A percentile compares a stretch with the other conserved stretches of the same genome.
Evolutionary conservation across 2,113 vertebrate genomes (phyloP).

Genomic region (Pardalotus punctatus): DNA sequence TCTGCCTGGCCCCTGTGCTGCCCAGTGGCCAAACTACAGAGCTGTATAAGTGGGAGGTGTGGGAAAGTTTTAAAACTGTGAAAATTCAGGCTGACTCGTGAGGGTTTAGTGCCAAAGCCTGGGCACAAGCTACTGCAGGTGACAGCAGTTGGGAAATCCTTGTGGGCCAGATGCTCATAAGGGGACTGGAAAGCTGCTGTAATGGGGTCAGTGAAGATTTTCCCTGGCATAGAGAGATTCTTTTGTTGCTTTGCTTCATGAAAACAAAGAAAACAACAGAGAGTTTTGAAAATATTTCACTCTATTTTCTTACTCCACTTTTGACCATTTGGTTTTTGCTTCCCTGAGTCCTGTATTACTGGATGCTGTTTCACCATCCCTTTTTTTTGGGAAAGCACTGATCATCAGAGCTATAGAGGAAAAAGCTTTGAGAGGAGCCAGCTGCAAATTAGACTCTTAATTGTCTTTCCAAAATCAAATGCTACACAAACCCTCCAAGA

Average conservation of each 20-base stretch:
- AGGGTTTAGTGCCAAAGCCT: background rate
- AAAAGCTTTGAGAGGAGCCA: background rate
- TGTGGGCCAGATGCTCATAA: background rate
- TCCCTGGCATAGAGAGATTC: background rate
- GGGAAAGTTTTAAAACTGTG: background rate
- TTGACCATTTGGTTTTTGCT: background rate
- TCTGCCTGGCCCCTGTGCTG: background rate
- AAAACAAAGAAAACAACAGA: background rate
- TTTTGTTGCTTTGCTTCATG: background rate
- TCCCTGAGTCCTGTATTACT: background rate
- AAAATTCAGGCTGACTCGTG: background rate
- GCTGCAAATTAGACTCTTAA: background rate
- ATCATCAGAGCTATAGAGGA: background rate
- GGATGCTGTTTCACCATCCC: background rate
- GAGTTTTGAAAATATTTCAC: background rate
- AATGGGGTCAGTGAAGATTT: background rate
- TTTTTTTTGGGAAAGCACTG: background rate
- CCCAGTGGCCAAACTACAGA: accelerated
- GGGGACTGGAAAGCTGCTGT: background rate
- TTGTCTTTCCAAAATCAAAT: background rate
- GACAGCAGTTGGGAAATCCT: accelerated
- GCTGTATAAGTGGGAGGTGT: accelerated
- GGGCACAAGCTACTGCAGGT: background rate
- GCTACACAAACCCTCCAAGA: background rate
- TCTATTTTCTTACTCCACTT: background rate